Conservation (phyloP, 1,140 invertebrate species). For the Druon quercuslanigerum region DNA sequence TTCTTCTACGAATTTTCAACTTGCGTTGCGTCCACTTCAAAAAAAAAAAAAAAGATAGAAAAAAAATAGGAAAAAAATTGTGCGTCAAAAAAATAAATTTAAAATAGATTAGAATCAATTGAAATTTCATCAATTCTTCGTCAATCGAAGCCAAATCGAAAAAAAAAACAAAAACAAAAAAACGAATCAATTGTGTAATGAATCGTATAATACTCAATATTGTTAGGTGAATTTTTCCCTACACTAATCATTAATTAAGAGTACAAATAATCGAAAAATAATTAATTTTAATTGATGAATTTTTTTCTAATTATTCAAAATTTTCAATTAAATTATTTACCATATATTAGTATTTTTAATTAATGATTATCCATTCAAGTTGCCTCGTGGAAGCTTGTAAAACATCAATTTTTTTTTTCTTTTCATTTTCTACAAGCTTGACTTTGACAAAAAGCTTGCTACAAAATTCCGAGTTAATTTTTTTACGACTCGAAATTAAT, state of each 20-base stretch:
- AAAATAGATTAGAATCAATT: background rate
- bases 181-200: background rate
- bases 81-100: background rate
- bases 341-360: too few relatives aligned
- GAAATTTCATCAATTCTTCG: background rate
- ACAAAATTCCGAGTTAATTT: background rate
- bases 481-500: background rate
- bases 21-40: background rate
- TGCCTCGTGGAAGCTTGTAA: too few relatives aligned
- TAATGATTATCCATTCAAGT: too few relatives aligned
- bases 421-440: background rate
- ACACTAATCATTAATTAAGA: too few relatives aligned
- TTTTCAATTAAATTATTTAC: too few relatives aligned
- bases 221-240: background rate
- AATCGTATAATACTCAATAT: slow-evolving; percentile 1
- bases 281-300: too few relatives aligned
- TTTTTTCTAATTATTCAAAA: too few relatives aligned
- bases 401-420: background rate
- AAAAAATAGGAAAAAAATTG: background rate
- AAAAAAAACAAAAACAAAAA: too few relatives aligned
- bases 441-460: background rate
- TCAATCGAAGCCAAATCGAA: background rate
- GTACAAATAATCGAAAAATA: too few relatives aligned
- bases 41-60: too few relatives aligned
- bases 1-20: background rate